Evolutionary conservation across 2,113 vertebrate genomes (phyloP), one percentile per base, ranked within the genome.

Genomic region (Prunella himalayana): DNA sequence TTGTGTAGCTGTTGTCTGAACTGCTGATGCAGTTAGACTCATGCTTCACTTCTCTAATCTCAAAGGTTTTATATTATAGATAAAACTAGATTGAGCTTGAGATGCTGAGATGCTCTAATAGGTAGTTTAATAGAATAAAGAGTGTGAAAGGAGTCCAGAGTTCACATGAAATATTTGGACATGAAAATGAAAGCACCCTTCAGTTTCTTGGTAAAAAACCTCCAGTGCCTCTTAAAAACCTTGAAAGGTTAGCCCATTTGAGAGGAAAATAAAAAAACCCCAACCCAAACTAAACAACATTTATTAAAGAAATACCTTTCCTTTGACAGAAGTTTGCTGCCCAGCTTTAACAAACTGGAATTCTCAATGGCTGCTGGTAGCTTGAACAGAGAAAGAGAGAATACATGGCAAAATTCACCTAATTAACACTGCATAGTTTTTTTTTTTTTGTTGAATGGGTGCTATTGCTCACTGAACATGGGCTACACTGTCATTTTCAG

Each of bases 261-360:
- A 80, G 64, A 41, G 42, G 39, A 53, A 51, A 73, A 88, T 17
- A 28, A 54, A 84, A 33, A 71, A 4, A 37, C 37, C 1, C 3
- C 18, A 39, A 19, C 3, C 41, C 27, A 50, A 83, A 56, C 21
- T 41, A 42, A 37, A 42, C 7, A 71, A 50, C 16, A 19, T 59
- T 83, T 92, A 20, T 70, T 70, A 39, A 35, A 77, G 41, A 42
- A 35, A 45, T 30, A 33, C 13, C 7, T 69, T 91, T 73, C n/a
- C 22, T 87, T 66, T 8, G 2, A 44, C 33, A 35, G 15, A 31
- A 65, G 19, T 80, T 90, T 95, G 53, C 51, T 94, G 71, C 84
- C 96, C 93, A 89, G 82, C 61, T 57, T 92, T 92, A 94, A 96
- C 90, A 95, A 96, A 96, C 61, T 53, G 70, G 86, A 93, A n/a